Conservation (phyloP, 2,797 vertebrate species). For the Thamnophis elegans region DNA sequence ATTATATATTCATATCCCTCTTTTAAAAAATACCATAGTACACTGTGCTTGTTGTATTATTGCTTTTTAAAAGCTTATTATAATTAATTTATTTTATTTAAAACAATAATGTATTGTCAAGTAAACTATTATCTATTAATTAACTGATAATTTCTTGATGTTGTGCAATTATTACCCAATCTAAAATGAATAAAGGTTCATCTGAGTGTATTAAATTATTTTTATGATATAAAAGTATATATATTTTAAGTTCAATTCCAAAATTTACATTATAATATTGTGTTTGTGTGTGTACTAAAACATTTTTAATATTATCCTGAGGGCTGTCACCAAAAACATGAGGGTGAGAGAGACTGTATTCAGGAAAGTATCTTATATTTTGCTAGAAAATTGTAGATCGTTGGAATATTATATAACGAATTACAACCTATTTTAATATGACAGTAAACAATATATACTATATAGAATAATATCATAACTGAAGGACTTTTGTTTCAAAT, state of each 20-base stretch:
- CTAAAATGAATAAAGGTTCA: neutral
- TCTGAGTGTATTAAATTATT: neutral
- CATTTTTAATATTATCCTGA: constrained; percentile 5
- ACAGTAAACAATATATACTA: neutral
- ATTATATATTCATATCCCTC: neutral
- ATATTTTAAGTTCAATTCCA: neutral
- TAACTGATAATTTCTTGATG: neutral
- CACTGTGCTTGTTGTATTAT: neutral
- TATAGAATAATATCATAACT: neutral
- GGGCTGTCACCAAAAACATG: constrained; percentile 3
- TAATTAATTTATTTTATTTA: neutral
- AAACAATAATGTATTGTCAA: neutral
- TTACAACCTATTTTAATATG: neutral
- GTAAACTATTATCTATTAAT: neutral
- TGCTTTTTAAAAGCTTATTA: neutral
- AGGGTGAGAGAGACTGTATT: constrained; percentile 8
- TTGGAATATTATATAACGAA: neutral
- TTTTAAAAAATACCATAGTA: neutral
- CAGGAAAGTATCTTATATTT: constrained; percentile 26
- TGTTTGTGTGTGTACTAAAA: neutral
- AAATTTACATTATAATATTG: neutral
- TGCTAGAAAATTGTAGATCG: constrained; percentile 5
- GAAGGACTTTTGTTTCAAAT: neutral
- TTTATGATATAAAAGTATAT: neutral
- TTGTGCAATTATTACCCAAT: neutral